Conservation (phyloP, 2,113 vertebrate species). For the Noctilio leporinus region DNA sequence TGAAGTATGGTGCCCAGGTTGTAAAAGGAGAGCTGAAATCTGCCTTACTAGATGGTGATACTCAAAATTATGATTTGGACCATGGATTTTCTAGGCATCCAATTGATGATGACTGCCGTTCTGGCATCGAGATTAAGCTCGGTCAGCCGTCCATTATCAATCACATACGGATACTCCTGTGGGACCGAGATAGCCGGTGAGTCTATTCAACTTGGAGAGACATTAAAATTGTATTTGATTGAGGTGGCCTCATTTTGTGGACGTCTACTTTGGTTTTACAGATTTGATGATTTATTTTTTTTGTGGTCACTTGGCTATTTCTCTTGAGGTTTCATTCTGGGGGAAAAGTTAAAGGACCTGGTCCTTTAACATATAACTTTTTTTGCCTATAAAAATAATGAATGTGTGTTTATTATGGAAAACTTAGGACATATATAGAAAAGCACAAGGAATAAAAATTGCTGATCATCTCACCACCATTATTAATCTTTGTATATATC, state of each 20-base stretch:
- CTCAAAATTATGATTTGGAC: conserved; percentile 98
- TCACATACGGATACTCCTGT: conserved; percentile 94
- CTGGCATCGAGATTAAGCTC: conserved; percentile 94
- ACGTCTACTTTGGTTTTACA: conserved; percentile 21
- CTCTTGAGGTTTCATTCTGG: conserved; percentile 1
- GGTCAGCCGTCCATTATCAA: conserved; percentile 96
- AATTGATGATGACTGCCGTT: conserved; percentile 93
- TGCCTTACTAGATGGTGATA: conserved; percentile 95
- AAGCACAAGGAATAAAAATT: conserved; percentile 27
- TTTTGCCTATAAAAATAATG: not conserved
- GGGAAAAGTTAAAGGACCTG: not conserved
- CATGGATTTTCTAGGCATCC: conserved; percentile 98
- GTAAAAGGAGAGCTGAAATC: conserved; percentile 98
- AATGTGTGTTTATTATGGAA: not conserved
- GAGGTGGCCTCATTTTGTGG: not conserved
- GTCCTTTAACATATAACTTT: not conserved
- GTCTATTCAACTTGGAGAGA: conserved; percentile 33
- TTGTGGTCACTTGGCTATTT: not conserved
- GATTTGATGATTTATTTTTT: conserved; percentile 5
- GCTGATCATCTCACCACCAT: not conserved
- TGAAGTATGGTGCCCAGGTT: conserved; percentile 97
- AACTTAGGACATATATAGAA: conserved; percentile 10
- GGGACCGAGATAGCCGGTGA: conserved; percentile 96
- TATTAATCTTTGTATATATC: not conserved
- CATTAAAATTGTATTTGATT: not conserved